Percentiles rank a stretch among this genome's conserved stretches.
These are phyloP conservation scores for Acronicta leporina DNA, from an alignment of 2,888 invertebrate species.

Conservation along the genomic window DNA sequence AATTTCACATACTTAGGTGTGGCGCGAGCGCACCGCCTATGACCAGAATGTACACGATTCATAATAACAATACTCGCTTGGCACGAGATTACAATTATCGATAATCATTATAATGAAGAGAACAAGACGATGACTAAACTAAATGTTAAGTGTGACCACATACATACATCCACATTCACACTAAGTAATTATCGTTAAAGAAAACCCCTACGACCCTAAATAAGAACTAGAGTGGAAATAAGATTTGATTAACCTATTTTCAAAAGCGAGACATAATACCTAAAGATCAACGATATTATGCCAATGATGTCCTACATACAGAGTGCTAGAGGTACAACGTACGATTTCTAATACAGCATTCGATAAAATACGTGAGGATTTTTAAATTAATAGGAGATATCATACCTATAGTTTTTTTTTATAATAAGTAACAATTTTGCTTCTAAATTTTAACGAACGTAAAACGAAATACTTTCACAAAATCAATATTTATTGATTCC, in stretches of 20 bases:
- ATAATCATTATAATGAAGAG: slow-evolving; percentile 67
- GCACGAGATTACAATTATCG: slow-evolving; percentile 72
- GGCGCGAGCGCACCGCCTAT: slow-evolving; percentile 76
- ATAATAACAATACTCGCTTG: slow-evolving; percentile 75
- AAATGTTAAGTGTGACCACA: slow-evolving; percentile 82
- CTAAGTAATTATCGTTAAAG: slow-evolving; percentile 74
- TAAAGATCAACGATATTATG: slow-evolving; percentile 76
- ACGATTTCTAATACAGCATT: slow-evolving; percentile 63
- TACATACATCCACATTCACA: slow-evolving; percentile 78
- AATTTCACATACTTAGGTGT: slow-evolving; percentile 74
- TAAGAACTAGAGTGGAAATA: slow-evolving; percentile 78
- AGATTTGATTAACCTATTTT: slow-evolving; percentile 74
- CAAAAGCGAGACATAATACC: slow-evolving; percentile 75
- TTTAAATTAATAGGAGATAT: slow-evolving; percentile 72
- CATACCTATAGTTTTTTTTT: slow-evolving; percentile 59
- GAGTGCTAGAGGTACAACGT: slow-evolving; percentile 68
- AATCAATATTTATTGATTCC: slow-evolving; percentile 70
- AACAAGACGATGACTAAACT: slow-evolving; percentile 76
- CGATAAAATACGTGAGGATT: slow-evolving; percentile 71
- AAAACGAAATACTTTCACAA: slow-evolving; percentile 74
- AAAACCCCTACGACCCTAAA: slow-evolving; percentile 76
- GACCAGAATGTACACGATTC: slow-evolving; percentile 88
- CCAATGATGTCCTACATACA: slow-evolving; percentile 69
- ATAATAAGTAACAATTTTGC: slow-evolving; percentile 84
- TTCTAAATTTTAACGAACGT: slow-evolving; percentile 78